phyloP scores from a whole-genome alignment of 2,797 vertebrate species.

The Pantherophis vulpinus region DNA sequence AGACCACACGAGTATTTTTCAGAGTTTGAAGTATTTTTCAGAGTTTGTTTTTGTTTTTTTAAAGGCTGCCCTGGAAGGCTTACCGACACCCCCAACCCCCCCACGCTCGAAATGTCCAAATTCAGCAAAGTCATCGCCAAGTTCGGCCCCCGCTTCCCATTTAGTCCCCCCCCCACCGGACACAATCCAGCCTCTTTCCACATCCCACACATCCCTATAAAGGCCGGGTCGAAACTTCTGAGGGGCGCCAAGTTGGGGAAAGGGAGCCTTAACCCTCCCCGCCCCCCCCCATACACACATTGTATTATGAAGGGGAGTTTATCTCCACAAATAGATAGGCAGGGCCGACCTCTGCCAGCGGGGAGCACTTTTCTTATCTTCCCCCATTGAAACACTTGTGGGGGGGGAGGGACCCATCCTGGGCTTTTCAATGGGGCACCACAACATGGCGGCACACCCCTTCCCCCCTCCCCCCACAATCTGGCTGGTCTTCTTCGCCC shows the following conservation, averaged over 20 bases:
- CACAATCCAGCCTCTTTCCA: background rate
- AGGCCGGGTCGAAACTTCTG: background rate
- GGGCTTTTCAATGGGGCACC: background rate
- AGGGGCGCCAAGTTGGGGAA: background rate
- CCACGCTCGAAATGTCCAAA: background rate
- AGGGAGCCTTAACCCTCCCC: background rate
- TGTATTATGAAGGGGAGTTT: background rate
- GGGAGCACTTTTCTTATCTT: background rate
- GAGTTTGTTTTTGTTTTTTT: background rate
- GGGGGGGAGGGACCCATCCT: background rate
- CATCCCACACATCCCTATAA: background rate
- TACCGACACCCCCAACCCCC: too few species aligned
- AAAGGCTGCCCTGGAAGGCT: background rate
- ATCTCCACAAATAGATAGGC: background rate
- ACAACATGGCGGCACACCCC: slow-evolving; percentile 8
- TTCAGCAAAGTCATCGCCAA: background rate
- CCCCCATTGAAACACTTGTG: background rate
- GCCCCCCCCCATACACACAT: background rate
- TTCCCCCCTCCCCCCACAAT: rapidly evolving
- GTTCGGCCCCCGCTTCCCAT: background rate
- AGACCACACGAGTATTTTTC: background rate
- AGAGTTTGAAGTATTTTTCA: background rate
- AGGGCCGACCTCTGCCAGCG: background rate
- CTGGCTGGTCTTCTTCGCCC: background rate
- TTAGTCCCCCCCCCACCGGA: background rate